Evolutionary conservation across 2,888 invertebrate species (phyloP).

Genomic region (Peribatodes rhomboidaria): DNA sequence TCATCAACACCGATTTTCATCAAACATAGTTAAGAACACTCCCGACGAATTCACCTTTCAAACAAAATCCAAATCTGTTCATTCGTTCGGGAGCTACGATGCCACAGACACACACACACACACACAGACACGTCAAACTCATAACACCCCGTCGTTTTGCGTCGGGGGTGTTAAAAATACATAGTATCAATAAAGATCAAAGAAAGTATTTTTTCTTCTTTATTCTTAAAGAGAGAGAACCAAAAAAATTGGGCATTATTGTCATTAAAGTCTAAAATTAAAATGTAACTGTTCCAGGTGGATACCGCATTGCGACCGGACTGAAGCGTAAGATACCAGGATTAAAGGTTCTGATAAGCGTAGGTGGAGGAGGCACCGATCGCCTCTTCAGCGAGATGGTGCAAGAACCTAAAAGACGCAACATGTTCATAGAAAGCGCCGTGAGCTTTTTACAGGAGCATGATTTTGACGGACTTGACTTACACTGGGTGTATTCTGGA

Average conservation of each 20-base stretch:
- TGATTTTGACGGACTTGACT: slow-evolving; percentile 93
- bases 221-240: neutral
- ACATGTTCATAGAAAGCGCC: slow-evolving; percentile 88
- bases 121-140: no score
- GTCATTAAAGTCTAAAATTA: no score
- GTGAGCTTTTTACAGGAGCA: slow-evolving; percentile 88
- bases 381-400: slow-evolving; percentile 88
- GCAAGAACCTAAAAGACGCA: slow-evolving; percentile 81
- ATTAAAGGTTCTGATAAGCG: slow-evolving; percentile 90
- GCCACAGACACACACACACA: no score
- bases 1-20: no score
- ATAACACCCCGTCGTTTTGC: no score
- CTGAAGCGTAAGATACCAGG: slow-evolving; percentile 89
- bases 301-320: slow-evolving; percentile 90
- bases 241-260: no score
- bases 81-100: no score
- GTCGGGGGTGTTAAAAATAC: no score
- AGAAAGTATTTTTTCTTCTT: neutral
- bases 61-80: no score
- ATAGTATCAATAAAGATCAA: neutral
- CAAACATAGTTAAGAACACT: no score
- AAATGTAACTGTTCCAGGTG: slow-evolving; percentile 80
- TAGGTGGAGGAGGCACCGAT: slow-evolving; percentile 90
- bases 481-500: slow-evolving; percentile 92
- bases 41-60: no score